phyloP scores from a whole-genome alignment of 2,113 vertebrate genomes.

The Ameiurus melas region DNA sequence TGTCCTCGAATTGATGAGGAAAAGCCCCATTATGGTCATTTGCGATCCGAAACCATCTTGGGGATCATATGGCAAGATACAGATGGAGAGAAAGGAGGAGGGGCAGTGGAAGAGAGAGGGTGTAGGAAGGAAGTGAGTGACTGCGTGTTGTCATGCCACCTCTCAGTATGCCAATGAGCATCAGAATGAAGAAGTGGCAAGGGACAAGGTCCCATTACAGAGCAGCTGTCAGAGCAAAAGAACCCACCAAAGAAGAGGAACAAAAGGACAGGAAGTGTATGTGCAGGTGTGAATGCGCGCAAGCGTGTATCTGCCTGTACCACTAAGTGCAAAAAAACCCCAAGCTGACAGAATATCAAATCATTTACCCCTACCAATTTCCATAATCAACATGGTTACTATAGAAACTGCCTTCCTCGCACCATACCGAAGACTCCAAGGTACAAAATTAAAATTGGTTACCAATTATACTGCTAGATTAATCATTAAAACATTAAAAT shows the following conservation, averaged over 20 bases:
- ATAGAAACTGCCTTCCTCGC: slow-evolving; percentile 43
- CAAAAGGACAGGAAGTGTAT: slow-evolving; percentile 46
- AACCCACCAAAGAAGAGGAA: slow-evolving; percentile 43
- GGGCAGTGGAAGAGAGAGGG: background rate
- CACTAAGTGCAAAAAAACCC: slow-evolving; percentile 38
- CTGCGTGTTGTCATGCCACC: slow-evolving; percentile 31
- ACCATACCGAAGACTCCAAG: background rate
- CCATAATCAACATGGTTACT: slow-evolving; percentile 55
- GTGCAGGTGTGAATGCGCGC: background rate
- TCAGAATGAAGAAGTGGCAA: slow-evolving; percentile 51
- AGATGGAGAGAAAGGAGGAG: slow-evolving; percentile 27
- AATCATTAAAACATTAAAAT: slow-evolving; percentile 34
- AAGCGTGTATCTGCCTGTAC: background rate
- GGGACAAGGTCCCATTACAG: slow-evolving; percentile 39
- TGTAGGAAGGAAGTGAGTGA: slow-evolving; percentile 33
- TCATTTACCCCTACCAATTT: slow-evolving; percentile 44
- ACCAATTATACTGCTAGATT: slow-evolving; percentile 29
- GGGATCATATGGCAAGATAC: slow-evolving; percentile 29
- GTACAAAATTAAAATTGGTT: slow-evolving; percentile 28
- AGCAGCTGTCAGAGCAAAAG: slow-evolving; percentile 53
- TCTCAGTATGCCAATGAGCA: slow-evolving; percentile 34
- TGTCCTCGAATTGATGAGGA: background rate
- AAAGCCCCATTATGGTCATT: slow-evolving; percentile 23
- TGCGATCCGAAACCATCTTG: background rate
- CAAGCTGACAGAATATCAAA: slow-evolving; percentile 50